phyloP scores from a whole-genome alignment of 2,888 invertebrate genomes.

The Chrysolina americana region DNA sequence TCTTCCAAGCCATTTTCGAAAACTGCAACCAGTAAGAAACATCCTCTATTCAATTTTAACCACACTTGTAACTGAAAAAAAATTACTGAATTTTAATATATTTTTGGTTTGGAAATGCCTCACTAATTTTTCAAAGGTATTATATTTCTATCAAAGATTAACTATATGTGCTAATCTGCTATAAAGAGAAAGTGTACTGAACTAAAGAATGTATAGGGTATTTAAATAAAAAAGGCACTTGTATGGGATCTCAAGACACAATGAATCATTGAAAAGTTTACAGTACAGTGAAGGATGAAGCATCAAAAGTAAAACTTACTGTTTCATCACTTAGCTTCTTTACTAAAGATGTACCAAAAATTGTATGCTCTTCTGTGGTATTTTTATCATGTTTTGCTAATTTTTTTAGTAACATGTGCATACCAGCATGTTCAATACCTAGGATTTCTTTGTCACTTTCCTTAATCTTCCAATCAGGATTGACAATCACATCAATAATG shows the following conservation, averaged over 20 bases:
- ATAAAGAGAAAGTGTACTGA: no score
- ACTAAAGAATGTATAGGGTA: no score
- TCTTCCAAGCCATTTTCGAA: conserved; percentile 75
- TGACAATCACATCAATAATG: conserved; percentile 69
- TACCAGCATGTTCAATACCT: conserved; percentile 82
- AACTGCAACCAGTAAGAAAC: conserved; percentile 80
- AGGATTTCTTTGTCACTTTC: conserved; percentile 68
- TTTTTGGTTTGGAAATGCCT: no score
- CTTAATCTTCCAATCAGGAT: conserved; percentile 73
- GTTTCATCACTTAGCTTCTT: conserved; percentile 72
- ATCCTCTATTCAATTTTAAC: conserved; percentile 82
- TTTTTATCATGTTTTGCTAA: conserved; percentile 77
- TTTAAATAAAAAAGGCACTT: no score
- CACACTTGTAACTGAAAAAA: conserved; percentile 75
- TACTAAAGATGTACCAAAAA: conserved; percentile 75
- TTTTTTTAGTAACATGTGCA: conserved; percentile 85
- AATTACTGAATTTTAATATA: no score
- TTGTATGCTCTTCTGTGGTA: conserved; percentile 66
- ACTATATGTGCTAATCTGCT: no score
- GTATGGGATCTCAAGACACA: no score
- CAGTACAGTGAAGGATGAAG: no score
- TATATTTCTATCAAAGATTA: no score
- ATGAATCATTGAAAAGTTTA: no score
- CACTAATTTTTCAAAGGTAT: no score
- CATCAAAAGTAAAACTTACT: conserved; percentile 67